Base-by-base conservation (phyloP, 2,113 vertebrate species). In the Sturnus vulgaris region DNA sequence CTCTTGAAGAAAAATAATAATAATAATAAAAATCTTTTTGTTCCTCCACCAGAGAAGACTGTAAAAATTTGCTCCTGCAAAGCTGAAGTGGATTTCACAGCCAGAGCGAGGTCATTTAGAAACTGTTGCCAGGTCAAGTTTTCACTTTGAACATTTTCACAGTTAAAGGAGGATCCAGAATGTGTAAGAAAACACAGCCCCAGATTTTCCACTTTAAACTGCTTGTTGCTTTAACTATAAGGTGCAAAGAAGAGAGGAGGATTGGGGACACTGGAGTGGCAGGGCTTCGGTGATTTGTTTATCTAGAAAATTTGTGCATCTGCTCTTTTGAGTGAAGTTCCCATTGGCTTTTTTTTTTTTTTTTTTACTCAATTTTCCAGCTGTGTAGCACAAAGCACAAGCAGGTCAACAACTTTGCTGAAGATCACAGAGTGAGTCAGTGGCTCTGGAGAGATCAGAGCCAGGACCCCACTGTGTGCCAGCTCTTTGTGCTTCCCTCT, bases 91-190 rank as follows among this genome's bases (percentile, higher is more conserved):
- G 73, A 93, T 96, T 96, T 96, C 91, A 93, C 94, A 96, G 96
- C 96, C 96, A 96, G 96, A 96, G 68, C 75, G 0, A 95, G 93
- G 95, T 97, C 83, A 89, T 68, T 94, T 63, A 68, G 88, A 96
- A 96, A 96, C 83, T 72, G 91, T 70, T 97, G 96, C 94, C 96
- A 95, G 92, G 90, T 93, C 92, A 95, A 93, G 71, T 95, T 96
- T 94, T 92, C 90, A 87, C 96, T 97, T 97, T 97, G 95, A 97
- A 95, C 90, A 93, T 95, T 97, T 96, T 96, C 88, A 94, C 91
- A 93, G 86, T 80, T 93, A 92, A 95, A 96, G 53, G 59, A 93
- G 49, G 78, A 94, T 92, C 84, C 91, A 73, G 85, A 96, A 89
- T 4, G 15, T 81, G 68, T 90, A 88, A 92, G 90, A 90, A 97